A percentile compares a stretch with the other conserved stretches of the same genome.
These are phyloP conservation scores for Sterrhoptilus dennistouni DNA, from an alignment of 2,113 vertebrate genomes.

Conservation along the genomic window DNA sequence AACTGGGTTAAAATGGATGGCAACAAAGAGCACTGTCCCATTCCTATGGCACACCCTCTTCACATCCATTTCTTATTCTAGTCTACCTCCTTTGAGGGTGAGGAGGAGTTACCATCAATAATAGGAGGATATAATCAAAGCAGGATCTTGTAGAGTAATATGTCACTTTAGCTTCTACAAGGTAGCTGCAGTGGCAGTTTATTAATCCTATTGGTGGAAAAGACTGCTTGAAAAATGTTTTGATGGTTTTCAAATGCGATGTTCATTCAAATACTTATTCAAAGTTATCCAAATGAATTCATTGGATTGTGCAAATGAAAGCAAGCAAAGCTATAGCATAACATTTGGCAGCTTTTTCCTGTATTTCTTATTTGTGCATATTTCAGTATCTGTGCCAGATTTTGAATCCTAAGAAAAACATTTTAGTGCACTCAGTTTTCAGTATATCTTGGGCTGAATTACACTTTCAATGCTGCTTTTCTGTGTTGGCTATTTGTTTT, in stretches of 20 bases:
- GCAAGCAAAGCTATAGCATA: neutral
- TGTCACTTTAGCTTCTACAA: neutral
- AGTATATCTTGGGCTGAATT: neutral
- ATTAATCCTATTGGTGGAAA: neutral
- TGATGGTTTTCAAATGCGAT: accelerated
- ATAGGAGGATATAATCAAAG: neutral
- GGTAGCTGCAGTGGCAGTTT: neutral
- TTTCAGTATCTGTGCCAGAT: neutral
- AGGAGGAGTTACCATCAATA: neutral
- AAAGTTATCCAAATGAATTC: neutral
- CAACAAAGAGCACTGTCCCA: accelerated
- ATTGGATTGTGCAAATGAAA: neutral
- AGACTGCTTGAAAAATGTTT: neutral
- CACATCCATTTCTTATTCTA: neutral
- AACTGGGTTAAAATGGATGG: neutral
- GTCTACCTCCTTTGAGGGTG: neutral
- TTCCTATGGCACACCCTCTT: neutral
- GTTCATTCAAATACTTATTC: neutral
- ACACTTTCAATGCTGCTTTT: neutral
- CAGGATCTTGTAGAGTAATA: neutral
- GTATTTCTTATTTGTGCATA: neutral
- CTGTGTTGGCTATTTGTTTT: neutral
- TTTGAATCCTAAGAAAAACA: neutral
- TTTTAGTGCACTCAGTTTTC: neutral
- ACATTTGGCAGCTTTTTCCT: neutral